Percentiles rank a stretch among this genome's conserved stretches.
Conservation (phyloP, 1,140 invertebrate genomes). For the Neuroterus valhalla region DNA sequence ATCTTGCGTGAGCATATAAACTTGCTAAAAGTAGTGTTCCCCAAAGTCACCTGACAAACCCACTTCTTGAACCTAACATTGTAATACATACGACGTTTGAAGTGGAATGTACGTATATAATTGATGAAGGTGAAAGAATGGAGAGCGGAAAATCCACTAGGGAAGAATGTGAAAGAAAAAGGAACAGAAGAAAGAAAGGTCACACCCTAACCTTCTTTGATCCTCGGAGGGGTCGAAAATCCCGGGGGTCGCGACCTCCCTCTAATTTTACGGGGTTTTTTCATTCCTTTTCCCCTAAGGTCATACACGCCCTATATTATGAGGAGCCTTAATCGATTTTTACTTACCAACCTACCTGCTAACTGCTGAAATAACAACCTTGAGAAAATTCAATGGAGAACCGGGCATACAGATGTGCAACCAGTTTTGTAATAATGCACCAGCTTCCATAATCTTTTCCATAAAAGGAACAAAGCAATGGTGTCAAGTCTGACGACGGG, state of each 20-base stretch:
- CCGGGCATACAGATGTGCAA: slow-evolving; percentile 38
- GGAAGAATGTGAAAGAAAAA: background rate
- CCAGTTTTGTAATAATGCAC: slow-evolving; percentile 52
- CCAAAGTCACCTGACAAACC: too few relatives aligned
- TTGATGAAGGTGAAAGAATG: background rate
- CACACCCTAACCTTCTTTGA: slow-evolving; percentile 2
- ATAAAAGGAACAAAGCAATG: slow-evolving; percentile 57
- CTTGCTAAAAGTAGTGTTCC: too few relatives aligned
- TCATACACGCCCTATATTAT: background rate
- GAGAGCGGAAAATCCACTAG: background rate
- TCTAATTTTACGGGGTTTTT: background rate
- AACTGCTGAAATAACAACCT: slow-evolving; percentile 53
- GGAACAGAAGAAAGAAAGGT: slow-evolving; percentile 1
- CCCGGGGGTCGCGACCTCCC: background rate
- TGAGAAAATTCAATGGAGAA: slow-evolving; percentile 46
- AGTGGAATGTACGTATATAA: background rate
- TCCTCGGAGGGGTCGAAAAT: background rate
- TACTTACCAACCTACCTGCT: slow-evolving; percentile 49
- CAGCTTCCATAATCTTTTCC: slow-evolving; percentile 35
- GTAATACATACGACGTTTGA: background rate
- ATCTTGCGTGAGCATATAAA: too few relatives aligned
- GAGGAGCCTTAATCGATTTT: slow-evolving; percentile 42
- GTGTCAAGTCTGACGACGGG: slow-evolving; percentile 52
- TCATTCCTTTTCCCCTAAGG: background rate
- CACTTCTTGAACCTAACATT: background rate